Percentiles rank a stretch among this genome's conserved stretches.
Evolutionary conservation across 2,797 vertebrate species (phyloP).

Genomic region (Channallabes apus): DNA sequence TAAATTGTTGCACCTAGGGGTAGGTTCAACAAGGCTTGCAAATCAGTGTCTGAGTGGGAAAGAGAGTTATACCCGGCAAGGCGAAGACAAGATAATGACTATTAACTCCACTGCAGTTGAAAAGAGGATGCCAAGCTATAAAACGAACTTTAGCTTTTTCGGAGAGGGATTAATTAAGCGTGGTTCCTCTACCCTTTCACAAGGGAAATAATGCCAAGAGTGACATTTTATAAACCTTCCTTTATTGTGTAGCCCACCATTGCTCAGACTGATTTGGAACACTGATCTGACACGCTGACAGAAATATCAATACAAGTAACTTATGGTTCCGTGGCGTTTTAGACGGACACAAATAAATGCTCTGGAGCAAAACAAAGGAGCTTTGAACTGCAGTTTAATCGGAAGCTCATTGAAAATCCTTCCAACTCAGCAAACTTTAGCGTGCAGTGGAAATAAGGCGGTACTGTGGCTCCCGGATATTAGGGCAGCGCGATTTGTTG

Average conservation of each 20-base stretch:
- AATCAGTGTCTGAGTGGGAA: conserved; percentile 9
- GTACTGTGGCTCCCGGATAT: conserved; percentile 39
- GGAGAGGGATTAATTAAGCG: conserved; percentile 39
- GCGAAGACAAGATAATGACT: conserved; percentile 45
- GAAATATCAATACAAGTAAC: conserved; percentile 24
- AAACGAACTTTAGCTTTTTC: conserved; percentile 19
- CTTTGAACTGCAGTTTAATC: conserved; percentile 36
- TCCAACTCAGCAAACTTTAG: conserved; percentile 31
- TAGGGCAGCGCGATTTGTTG: conserved; percentile 36
- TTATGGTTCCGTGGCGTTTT: background rate
- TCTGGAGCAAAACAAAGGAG: conserved; percentile 18
- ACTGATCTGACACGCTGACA: background rate
- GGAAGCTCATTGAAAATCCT: conserved; percentile 24
- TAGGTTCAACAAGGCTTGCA: conserved; percentile 8
- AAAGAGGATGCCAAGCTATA: conserved; percentile 29
- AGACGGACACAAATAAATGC: conserved; percentile 29
- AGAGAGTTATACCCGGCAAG: conserved; percentile 33
- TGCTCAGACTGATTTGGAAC: conserved; percentile 1
- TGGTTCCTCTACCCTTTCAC: conserved; percentile 15
- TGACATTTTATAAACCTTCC: conserved; percentile 24
- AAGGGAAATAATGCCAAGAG: conserved; percentile 24
- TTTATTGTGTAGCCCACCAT: conserved; percentile 13
- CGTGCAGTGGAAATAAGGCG: background rate
- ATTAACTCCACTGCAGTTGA: conserved; percentile 22
- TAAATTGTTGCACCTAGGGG: background rate